These are phyloP conservation scores for Diorhabda elongata DNA, from an alignment of 1,140 invertebrate genomes.

Conservation along the genomic window DNA sequence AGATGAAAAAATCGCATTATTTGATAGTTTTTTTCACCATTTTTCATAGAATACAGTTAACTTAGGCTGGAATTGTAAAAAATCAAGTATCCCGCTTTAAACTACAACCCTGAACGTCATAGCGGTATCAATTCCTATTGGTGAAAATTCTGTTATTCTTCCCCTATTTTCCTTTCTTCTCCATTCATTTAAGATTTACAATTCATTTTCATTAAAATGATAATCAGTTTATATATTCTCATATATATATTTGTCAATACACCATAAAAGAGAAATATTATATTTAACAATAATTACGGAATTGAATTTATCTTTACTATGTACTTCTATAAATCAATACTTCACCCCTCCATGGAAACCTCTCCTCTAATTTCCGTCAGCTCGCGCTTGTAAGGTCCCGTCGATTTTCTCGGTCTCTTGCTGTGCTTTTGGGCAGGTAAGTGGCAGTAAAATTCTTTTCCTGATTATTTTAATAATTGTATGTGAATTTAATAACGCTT, in stretches of 20 bases:
- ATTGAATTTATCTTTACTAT: neutral
- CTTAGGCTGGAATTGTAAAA: neutral
- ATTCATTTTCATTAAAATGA: too few relatives aligned
- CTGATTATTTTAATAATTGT: neutral
- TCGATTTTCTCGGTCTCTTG: slow-evolving; percentile 36
- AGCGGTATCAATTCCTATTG: slow-evolving; percentile 23
- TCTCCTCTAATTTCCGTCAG: slow-evolving; percentile 39
- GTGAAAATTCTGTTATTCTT: slow-evolving; percentile 27
- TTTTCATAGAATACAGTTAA: too few relatives aligned
- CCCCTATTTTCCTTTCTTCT: slow-evolving; percentile 27
- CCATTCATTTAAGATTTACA: too few relatives aligned
- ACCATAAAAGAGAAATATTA: too few relatives aligned
- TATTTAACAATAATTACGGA: too few relatives aligned
- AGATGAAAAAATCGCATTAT: too few relatives aligned
- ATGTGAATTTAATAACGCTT: too few relatives aligned
- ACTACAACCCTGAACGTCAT: slow-evolving; percentile 23
- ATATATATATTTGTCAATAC: too few relatives aligned
- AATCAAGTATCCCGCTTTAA: slow-evolving; percentile 29
- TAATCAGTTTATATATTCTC: too few relatives aligned
- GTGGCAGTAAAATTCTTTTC: slow-evolving; percentile 19
- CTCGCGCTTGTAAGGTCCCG: slow-evolving; percentile 27
- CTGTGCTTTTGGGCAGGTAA: slow-evolving; percentile 39
- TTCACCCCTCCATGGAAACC: slow-evolving; percentile 25
- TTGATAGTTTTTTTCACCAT: too few relatives aligned
- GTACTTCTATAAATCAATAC: slow-evolving; percentile 33